Conservation (phyloP, 2,113 vertebrate species). For the Hemiprocne comata region DNA sequence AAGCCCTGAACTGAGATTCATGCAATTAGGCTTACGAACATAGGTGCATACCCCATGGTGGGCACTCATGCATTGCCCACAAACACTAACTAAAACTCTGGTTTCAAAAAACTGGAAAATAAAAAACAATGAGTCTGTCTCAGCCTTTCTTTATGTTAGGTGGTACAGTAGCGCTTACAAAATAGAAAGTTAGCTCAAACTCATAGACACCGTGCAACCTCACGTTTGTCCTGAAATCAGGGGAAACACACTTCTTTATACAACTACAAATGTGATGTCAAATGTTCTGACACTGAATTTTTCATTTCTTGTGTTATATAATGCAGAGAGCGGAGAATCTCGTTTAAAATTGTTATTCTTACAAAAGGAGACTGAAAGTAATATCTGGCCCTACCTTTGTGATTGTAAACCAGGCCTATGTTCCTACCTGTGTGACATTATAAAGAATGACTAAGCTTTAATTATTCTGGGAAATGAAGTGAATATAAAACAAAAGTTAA, state of each 20-base stretch:
- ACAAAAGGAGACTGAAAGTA: background rate
- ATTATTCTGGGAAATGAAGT: conserved; percentile 55
- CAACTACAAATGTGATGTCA: background rate
- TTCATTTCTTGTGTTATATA: background rate
- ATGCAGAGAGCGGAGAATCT: background rate
- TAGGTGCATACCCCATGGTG: background rate
- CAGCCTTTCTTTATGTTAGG: background rate
- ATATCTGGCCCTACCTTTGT: background rate
- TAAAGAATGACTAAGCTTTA: conserved; percentile 42
- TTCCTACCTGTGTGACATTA: conserved; percentile 11
- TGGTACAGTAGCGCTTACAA: background rate
- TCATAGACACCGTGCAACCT: background rate
- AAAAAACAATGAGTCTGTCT: background rate
- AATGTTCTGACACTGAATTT: background rate
- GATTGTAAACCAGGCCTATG: background rate
- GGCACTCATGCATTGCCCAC: background rate
- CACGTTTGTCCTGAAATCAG: background rate
- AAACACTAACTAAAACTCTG: background rate
- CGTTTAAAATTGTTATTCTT: background rate
- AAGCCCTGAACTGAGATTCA: background rate
- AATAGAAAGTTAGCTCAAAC: background rate
- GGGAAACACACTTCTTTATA: background rate
- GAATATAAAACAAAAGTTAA: conserved; percentile 10
- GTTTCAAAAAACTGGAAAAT: background rate
- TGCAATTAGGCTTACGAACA: background rate